Base-by-base conservation (phyloP, 2,888 invertebrate genomes). In the Caenorhabditis japonica region DNA sequence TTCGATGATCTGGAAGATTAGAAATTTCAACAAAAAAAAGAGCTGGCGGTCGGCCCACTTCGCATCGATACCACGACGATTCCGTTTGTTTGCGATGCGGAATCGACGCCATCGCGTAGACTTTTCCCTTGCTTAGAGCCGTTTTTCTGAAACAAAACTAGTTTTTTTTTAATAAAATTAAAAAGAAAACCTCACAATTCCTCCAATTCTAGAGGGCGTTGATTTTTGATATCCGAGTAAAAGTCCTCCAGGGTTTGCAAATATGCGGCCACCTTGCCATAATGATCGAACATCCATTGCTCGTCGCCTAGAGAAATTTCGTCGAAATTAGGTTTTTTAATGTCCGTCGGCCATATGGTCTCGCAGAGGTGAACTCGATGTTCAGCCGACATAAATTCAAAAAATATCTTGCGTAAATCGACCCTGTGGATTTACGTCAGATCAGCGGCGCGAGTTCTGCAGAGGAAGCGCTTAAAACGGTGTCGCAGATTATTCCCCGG, bases 241-340 rank as follows among this genome's bases (percentile, higher is more conserved):
- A 62, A 62, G 46, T 62, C 46, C 10, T 62, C 36, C 3, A 62
- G 15, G 1, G 7, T n/a, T n/a, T 4, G 3, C 38, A 46, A 46
- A 13, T 30, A 38, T 12, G 12, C 27, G 5, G 15, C 23, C 5
- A 38, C 30, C 10, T 27, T 17, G 5, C 21, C 12, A 5, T 51
- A 12, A 15, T 53, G 44, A 3, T 62, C 46, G 25, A 53, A 38
- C 4, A 62, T 52, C 62, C 62, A 62, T 1, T 53, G n/a, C 17
- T 62, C 61, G 19, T 52, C 15, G 12, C 30, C 46, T 30, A n/a
- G 25, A 46, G 36, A 34, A 51, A 15, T n/a, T 49, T 4, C 30
- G 8, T 7, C 30, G 10, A 15, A 8, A 30, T 5, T 30, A 5
- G 2, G 17, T 33, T 17, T 4, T 49, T 33, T 30, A 41, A 41